These are phyloP conservation scores for Nestor notabilis DNA, from an alignment of 2,113 vertebrate genomes.

Conservation along the genomic window DNA sequence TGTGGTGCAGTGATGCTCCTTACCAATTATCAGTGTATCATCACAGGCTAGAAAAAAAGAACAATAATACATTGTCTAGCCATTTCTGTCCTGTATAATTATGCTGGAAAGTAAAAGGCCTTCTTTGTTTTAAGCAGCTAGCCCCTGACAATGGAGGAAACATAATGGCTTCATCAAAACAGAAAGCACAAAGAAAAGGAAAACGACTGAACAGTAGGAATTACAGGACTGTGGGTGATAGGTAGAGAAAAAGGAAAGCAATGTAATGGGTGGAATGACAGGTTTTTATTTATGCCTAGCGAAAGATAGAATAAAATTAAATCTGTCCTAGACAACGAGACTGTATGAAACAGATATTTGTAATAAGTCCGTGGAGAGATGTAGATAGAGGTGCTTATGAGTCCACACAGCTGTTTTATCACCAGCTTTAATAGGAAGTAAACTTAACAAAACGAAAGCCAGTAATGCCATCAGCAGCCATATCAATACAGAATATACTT, in stretches of 20 bases:
- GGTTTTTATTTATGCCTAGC: background rate
- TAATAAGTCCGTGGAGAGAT: constrained; percentile 12
- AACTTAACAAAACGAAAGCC: background rate
- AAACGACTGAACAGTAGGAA: background rate
- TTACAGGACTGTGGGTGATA: background rate
- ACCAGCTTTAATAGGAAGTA: background rate
- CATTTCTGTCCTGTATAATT: background rate
- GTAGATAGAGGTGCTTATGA: background rate
- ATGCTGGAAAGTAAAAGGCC: background rate
- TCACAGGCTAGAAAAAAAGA: background rate
- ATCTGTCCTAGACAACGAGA: background rate
- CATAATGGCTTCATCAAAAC: background rate
- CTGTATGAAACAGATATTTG: background rate
- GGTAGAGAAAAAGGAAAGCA: background rate
- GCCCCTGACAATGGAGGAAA: background rate
- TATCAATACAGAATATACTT: background rate
- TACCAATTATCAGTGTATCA: background rate
- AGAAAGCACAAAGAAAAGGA: background rate
- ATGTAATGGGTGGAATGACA: background rate
- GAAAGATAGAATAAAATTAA: background rate
- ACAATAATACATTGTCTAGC: background rate
- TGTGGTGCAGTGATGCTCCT: background rate
- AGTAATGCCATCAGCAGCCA: background rate
- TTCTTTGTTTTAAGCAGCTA: background rate
- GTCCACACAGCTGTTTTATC: background rate